A percentile compares a stretch with the other conserved stretches of the same genome.
Conservation (phyloP, 2,797 vertebrate genomes). For the Peromyscus attwateri region DNA sequence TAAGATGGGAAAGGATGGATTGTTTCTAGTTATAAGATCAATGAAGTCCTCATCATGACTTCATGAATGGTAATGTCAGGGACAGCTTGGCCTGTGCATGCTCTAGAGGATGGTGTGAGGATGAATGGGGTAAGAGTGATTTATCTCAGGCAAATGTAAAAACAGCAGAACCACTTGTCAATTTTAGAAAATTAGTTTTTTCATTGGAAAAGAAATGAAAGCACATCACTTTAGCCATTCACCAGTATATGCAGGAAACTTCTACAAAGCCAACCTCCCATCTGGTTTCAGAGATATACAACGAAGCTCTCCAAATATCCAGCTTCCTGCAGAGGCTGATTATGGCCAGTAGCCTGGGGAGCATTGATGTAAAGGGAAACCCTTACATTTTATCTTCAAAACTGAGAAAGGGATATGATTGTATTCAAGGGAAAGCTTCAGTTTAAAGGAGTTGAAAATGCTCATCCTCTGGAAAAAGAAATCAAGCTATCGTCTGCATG, state of each 20-base stretch:
- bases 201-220: constrained; percentile 52
- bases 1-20: not conserved
- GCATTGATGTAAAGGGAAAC: not conserved
- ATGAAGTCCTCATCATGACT: not conserved
- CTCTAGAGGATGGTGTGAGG: not conserved
- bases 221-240: not conserved
- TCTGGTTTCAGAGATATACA: not conserved
- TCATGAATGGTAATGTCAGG: not conserved
- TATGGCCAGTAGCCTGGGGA: not conserved
- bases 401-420: not conserved
- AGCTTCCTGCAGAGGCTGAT: not conserved
- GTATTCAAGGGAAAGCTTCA: constrained; percentile 27
- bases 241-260: not conserved
- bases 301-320: not conserved
- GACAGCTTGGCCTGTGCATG: not conserved
- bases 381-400: constrained; percentile 45
- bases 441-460: constrained; percentile 25
- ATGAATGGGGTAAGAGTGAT: not conserved
- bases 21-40: constrained; percentile 21
- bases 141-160: not conserved
- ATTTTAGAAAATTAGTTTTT: constrained; percentile 63
- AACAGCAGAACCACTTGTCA: not conserved
- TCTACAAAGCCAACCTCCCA: not conserved
- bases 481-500: not conserved
- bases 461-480: not conserved